Percentiles rank a stretch among this genome's conserved stretches.
Conservation (phyloP, 2,113 vertebrate genomes). For the Heliornis fulica region DNA sequence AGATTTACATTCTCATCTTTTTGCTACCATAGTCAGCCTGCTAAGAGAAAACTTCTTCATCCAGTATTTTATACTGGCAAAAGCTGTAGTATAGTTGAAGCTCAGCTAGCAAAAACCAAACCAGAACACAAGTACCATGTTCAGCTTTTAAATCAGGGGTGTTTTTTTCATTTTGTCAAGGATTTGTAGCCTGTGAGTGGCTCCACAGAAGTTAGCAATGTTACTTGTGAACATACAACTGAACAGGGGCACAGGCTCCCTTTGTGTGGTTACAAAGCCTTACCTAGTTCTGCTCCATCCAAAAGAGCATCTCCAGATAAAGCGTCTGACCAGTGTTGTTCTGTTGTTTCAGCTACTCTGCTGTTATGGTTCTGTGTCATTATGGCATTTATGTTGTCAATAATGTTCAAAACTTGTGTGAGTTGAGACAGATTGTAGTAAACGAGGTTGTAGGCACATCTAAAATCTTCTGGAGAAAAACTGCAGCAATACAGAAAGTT, state of each 20-base stretch:
- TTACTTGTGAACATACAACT: not conserved
- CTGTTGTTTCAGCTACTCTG: not conserved
- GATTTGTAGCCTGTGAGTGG: not conserved
- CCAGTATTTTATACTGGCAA: not conserved
- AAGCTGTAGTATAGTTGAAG: not conserved
- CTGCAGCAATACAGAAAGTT: not conserved
- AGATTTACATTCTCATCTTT: not conserved
- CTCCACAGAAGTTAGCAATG: not conserved
- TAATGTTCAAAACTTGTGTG: not conserved
- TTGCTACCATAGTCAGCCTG: not conserved
- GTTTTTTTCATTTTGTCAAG: not conserved
- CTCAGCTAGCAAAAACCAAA: not conserved
- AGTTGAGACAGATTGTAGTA: not conserved
- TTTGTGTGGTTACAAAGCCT: not conserved
- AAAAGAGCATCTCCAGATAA: not conserved
- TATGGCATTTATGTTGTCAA: not conserved
- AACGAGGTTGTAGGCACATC: not conserved
- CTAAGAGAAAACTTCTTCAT: not conserved
- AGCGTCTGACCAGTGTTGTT: not conserved
- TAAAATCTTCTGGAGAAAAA: constrained; percentile 31
- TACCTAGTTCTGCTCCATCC: not conserved
- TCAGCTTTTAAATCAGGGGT: not conserved
- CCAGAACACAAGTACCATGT: not conserved
- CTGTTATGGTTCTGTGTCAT: not conserved
- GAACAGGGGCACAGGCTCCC: not conserved